Evolutionary conservation across 2,888 invertebrate genomes (phyloP), one percentile per base, ranked within the genome.

Genomic region (Epinotia nisella): DNA sequence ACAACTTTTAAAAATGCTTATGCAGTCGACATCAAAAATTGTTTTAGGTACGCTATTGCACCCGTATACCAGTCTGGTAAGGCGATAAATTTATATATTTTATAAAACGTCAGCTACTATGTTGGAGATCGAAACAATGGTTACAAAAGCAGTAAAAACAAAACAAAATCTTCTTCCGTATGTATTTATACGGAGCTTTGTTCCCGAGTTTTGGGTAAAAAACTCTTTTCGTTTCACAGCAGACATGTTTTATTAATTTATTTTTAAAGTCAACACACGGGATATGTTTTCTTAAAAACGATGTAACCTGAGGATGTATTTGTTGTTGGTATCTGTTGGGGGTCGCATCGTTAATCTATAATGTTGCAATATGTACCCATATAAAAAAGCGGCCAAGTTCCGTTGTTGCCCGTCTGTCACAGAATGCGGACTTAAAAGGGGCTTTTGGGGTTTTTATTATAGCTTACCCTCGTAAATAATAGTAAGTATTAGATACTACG

Each of bases 161-260:
- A 71, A 67, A 56, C 45, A 35, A 67, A 67, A 56, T 67, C 67
- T 56, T 35, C 51, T 49, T 55, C 29, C 17, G 39, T 61, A 72
- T 71, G 53, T 49, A 72, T 72, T 67, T 72, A 72, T 72, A 61
- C 72, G 35, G 61, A 55, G 17, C 55, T 61, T 72, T 72, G 72
- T 72, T 49, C 21, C 21, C 35, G 29, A 21, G 24, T 67, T 71
- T 72, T 62, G 61, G 61, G 72, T 67, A 51, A 72, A 72, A 72
- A 72, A 72, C 35, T 58, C 56, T 56, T 60, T 51, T 15, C 15
- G n/a, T 49, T 56, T 64, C 55, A 39, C 71, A 13, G 67, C 19
- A 17, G 61, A 4, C 70, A 72, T 72, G 72, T 62, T 56, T 72
- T 72, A 72, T 72, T 72, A 59, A 71, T 71, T 71, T 62, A 55